Evolutionary conservation across 1,140 invertebrate genomes (phyloP), one percentile per base, ranked within the genome.

Genomic region (Ips typographus): DNA sequence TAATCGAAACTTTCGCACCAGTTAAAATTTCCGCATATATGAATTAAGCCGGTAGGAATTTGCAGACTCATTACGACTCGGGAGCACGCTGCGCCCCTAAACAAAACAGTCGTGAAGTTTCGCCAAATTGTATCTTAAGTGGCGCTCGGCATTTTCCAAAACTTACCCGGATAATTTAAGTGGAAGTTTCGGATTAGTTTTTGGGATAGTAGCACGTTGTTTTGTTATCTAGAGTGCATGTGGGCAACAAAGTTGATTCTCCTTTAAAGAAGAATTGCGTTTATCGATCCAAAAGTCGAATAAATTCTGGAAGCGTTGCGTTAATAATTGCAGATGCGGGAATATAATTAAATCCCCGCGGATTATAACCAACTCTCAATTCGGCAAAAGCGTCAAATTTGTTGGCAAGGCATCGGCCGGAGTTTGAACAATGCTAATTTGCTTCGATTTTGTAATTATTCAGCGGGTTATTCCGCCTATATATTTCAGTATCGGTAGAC

Each of bases 11-110:
- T 22, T 49, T 49, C 22, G 6, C 44, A 8, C 44, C 37, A 37
- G n/a, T 55, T 55, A 55, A 55, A 55, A 55, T 59, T 59, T 36
- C 40, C 38, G 8, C 57, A 59, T 59, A 36, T 59, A 59, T 42
- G 57, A 59, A 59, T 59, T 59, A 59, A 59, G 52, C 52, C 57
- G 6, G 8, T 59, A 5, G 40, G 38, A 59, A 59, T 59, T 40
- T 59, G 38, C 57, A 42, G 38, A 59, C 57, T 56, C 39, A 42
- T 40, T 59, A 22, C 38, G 57, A 59, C 57, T 22, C 37, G 52
- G 52, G 8, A 38, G 52, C n/a, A 38, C 52, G 52, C 4, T 5
- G n/a, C 37, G 52, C 52, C 37, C 37, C 52, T 36, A 55, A 55
- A 55, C 52, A 55, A 55, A 55, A 55, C 52, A 36, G 8, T 36